Conservation (phyloP, 2,888 invertebrate genomes). For the Automeris io region DNA sequence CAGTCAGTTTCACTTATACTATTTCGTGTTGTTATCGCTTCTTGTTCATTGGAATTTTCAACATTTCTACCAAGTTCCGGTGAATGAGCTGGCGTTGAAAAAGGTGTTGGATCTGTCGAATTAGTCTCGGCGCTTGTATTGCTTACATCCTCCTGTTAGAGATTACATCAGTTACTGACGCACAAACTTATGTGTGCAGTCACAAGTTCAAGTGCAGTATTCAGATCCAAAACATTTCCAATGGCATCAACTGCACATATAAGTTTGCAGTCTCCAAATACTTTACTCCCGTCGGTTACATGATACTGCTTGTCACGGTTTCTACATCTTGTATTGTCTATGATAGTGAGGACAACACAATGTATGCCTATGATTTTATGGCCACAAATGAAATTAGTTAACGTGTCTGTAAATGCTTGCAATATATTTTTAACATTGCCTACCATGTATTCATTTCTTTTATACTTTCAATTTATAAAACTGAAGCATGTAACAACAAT, state of each 20-base stretch:
- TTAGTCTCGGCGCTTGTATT: constrained; percentile 56
- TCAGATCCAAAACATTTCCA: not conserved
- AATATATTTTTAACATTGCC: not conserved
- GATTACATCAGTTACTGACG: constrained; percentile 45
- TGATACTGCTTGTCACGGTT: constrained; percentile 18
- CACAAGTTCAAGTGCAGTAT: not conserved
- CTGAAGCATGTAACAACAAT: not conserved
- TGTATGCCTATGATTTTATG: constrained; percentile 38
- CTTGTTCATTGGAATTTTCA: constrained; percentile 9
- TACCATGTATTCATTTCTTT: not conserved
- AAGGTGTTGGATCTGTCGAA: constrained; percentile 57
- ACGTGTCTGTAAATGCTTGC: not conserved
- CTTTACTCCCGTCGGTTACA: constrained; percentile 9
- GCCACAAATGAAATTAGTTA: constrained; percentile 24
- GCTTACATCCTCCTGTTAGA: constrained; percentile 69
- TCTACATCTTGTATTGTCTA: constrained; percentile 49
- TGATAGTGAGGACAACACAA: constrained; percentile 65
- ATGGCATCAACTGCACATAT: constrained; percentile 26
- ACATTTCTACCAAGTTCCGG: constrained; percentile 27
- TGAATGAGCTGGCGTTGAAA: constrained; percentile 55
- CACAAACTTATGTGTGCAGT: constrained; percentile 45
- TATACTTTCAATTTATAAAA: not conserved
- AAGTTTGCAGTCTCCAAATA: constrained; percentile 29
- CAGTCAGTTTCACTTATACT: constrained; percentile 67
- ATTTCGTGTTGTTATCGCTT: constrained; percentile 35